These are phyloP conservation scores for Valencia hispanica DNA, from an alignment of 2,797 vertebrate species.

Conservation along the genomic window DNA sequence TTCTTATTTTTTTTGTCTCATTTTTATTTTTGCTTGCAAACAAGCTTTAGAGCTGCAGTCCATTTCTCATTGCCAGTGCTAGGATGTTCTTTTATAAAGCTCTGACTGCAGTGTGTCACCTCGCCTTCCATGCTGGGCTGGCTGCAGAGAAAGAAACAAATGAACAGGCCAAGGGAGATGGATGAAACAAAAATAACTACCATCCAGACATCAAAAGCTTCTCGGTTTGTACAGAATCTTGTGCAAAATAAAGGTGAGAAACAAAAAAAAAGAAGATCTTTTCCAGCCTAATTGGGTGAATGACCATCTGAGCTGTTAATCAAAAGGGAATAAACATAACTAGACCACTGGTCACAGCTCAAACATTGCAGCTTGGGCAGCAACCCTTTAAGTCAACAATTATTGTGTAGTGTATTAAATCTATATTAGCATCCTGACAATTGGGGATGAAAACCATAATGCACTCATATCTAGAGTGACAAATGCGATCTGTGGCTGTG, in stretches of 20 bases:
- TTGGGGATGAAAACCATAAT: background rate
- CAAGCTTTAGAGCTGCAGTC: slow-evolving; percentile 13
- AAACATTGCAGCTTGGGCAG: background rate
- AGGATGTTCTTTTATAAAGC: slow-evolving; percentile 31
- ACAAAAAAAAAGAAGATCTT: background rate
- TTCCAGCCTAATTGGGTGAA: slow-evolving; percentile 1
- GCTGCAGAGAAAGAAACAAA: slow-evolving; percentile 42
- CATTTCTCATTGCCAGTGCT: slow-evolving; percentile 26
- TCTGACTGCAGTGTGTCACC: background rate
- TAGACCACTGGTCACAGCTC: slow-evolving; percentile 2
- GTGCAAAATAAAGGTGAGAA: slow-evolving; percentile 1
- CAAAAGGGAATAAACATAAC: background rate
- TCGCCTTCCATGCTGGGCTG: slow-evolving; percentile 30
- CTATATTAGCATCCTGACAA: background rate
- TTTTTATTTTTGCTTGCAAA: slow-evolving; percentile 1
- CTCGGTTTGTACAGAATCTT: background rate
- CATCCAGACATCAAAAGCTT: slow-evolving; percentile 1
- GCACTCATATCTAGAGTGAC: background rate
- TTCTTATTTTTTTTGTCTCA: slow-evolving; percentile 3
- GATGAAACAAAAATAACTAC: slow-evolving; percentile 25
- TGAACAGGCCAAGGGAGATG: slow-evolving; percentile 26
- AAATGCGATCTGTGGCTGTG: background rate
- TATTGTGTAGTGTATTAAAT: background rate
- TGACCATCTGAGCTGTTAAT: slow-evolving; percentile 5
- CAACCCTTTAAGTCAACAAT: background rate